A percentile compares a stretch with the other conserved stretches of the same genome.
Conservation (phyloP, 2,113 vertebrate species). For the Opisthocomus hoazin region DNA sequence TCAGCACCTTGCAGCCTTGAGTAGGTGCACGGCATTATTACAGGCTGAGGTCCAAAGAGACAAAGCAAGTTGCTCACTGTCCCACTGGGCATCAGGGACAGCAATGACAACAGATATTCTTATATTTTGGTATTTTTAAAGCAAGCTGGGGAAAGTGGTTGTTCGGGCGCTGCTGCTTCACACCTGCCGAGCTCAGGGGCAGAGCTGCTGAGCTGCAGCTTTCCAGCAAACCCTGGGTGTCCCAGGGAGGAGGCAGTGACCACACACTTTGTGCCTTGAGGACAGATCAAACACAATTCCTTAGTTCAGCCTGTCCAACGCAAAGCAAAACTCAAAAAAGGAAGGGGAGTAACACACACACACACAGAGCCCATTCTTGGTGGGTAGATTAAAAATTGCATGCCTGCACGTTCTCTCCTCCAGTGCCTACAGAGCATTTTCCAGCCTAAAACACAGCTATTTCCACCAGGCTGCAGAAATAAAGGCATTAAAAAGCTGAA, state of each 20-base stretch:
- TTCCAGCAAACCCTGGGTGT: fast-evolving
- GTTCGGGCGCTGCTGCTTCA: not conserved
- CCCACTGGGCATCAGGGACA: not conserved
- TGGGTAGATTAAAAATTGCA: fast-evolving
- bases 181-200: not conserved
- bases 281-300: not conserved
- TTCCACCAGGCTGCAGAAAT: not conserved
- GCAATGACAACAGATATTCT: not conserved
- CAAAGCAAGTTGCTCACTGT: fast-evolving
- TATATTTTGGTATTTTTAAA: not conserved
- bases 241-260: not conserved
- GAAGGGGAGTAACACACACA: too few relatives aligned
- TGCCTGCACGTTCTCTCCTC: not conserved
- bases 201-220: not conserved
- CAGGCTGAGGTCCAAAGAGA: not conserved
- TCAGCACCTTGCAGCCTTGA: not conserved
- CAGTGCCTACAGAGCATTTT: fast-evolving
- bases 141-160: not conserved
- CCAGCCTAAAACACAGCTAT: not conserved
- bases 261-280: not conserved
- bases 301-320: not conserved
- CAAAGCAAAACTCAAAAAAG: not conserved
- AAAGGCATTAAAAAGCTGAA: not conserved
- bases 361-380: fast-evolving
- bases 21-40: not conserved